Evolutionary conservation across 2,113 vertebrate genomes (phyloP).

Genomic region (Pedetes capensis): DNA sequence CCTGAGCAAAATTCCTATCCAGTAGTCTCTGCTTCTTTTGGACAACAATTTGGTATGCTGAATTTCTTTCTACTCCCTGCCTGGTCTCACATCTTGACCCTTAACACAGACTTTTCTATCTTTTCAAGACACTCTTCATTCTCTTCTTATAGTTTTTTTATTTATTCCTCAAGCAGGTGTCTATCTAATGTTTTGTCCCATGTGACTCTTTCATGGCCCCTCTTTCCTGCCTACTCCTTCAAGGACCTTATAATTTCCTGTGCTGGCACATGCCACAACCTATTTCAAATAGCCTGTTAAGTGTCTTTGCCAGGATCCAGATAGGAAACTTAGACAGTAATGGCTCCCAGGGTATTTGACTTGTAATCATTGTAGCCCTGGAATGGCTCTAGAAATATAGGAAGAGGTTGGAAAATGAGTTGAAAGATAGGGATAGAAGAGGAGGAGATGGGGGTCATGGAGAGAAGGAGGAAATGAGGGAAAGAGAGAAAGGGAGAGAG

Average conservation of each 20-base stretch:
- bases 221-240: not conserved
- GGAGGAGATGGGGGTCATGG: too few relatives aligned
- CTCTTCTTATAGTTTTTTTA: not conserved
- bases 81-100: not conserved
- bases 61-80: not conserved
- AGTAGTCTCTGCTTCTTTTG: not conserved
- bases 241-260: not conserved
- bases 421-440: not conserved
- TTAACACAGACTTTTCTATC: not conserved
- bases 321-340: not conserved
- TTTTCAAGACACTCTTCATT: not conserved
- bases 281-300: not conserved
- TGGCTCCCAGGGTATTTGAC: accelerated
- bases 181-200: not conserved
- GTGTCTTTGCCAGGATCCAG: not conserved
- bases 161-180: not conserved
- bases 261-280: not conserved
- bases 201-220: not conserved
- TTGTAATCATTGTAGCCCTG: not conserved
- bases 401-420: not conserved
- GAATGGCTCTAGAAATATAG: not conserved
- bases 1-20: not conserved
- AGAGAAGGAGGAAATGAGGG: not conserved
- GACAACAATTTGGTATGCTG: not conserved
- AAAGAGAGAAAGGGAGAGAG: too few relatives aligned